Conservation (phyloP, 2,113 vertebrate genomes). For the Anguilla rostrata region DNA sequence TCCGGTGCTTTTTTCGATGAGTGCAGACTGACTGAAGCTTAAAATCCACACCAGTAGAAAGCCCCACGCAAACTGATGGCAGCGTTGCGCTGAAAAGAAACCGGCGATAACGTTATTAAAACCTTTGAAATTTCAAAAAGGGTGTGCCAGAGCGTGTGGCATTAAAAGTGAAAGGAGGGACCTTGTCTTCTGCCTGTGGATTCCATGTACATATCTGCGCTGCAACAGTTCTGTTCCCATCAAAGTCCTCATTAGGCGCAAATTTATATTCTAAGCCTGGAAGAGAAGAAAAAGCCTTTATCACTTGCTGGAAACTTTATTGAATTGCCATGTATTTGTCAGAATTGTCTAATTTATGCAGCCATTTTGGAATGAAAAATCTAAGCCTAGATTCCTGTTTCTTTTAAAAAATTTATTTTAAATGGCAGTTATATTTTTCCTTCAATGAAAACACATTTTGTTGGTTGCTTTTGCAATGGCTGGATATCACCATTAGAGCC, state of each 20-base stretch:
- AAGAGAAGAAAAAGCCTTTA: background rate
- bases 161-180: background rate
- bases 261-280: background rate
- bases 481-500: too few relatives aligned
- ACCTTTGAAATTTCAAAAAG: background rate
- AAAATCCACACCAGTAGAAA: background rate
- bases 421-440: too few relatives aligned
- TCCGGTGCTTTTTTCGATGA: background rate
- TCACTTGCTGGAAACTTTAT: slow-evolving; percentile 2
- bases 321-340: background rate
- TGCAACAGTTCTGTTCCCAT: background rate
- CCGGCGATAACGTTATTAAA: background rate
- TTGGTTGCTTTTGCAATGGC: too few relatives aligned
- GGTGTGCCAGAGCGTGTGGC: background rate
- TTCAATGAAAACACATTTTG: too few relatives aligned
- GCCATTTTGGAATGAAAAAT: background rate
- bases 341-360: background rate
- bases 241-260: background rate
- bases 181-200: background rate
- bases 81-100: background rate
- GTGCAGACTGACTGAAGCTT: background rate
- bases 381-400: too few relatives aligned
- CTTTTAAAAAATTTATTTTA: too few relatives aligned
- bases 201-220: background rate
- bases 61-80: background rate